Conservation (phyloP, 2,888 invertebrate species). For the Lamproptera curius region DNA sequence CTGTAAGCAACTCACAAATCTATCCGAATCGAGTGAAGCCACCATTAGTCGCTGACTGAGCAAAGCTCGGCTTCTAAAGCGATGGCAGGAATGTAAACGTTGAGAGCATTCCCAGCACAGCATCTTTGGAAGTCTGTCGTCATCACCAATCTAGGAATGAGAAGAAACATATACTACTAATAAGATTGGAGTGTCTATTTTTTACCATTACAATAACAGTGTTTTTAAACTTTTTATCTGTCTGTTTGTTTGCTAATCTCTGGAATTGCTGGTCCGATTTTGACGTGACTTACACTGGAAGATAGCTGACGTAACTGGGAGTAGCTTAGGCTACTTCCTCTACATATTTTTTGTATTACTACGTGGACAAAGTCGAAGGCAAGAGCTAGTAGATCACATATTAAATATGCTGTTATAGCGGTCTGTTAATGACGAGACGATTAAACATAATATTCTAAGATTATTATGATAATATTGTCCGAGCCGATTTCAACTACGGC, state of each 20-base stretch:
- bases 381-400: background rate
- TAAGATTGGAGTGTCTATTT: background rate
- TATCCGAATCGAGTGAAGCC: conserved; percentile 32
- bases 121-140: conserved; percentile 48
- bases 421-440: no score
- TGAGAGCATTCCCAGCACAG: conserved; percentile 59
- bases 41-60: conserved; percentile 38
- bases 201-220: background rate
- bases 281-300: no score
- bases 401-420: background rate
- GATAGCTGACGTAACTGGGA: no score
- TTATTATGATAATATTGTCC: no score
- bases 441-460: no score
- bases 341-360: no score
- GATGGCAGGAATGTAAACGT: conserved; percentile 32
- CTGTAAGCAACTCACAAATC: conserved; percentile 41
- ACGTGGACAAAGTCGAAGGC: no score
- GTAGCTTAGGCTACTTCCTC: no score
- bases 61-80: conserved; percentile 40
- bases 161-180: background rate
- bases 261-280: no score
- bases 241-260: no score
- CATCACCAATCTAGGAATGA: conserved; percentile 34
- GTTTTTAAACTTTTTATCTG: no score
- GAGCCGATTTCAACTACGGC: no score